Evolutionary conservation across 2,888 invertebrate genomes (phyloP).

Genomic region (Temnothorax unifasciatus): DNA sequence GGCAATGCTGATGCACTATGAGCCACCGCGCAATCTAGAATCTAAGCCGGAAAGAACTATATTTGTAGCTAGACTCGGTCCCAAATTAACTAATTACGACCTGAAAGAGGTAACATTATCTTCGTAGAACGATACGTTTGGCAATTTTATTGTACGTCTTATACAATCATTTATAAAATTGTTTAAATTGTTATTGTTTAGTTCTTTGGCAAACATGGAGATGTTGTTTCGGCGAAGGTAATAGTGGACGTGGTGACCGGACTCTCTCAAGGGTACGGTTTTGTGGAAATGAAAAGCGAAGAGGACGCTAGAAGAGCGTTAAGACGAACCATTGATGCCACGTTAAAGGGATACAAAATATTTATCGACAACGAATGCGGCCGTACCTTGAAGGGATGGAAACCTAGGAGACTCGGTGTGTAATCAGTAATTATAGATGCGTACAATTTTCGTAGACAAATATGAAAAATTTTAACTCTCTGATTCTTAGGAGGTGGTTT

Average conservation of each 20-base stretch:
- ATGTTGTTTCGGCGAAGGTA: conserved; percentile 87
- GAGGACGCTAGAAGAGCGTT: conserved; percentile 89
- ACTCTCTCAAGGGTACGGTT: conserved; percentile 93
- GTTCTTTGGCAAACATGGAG: conserved; percentile 90
- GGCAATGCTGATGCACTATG: conserved; percentile 90
- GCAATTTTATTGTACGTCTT: neutral
- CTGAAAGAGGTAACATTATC: conserved; percentile 83
- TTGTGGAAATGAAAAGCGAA: conserved; percentile 92
- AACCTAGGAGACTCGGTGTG: conserved; percentile 91
- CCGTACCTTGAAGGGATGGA: conserved; percentile 92
- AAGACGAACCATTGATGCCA: conserved; percentile 88
- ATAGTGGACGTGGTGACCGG: conserved; percentile 94
- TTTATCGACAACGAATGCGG: conserved; percentile 93
- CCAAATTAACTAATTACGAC: conserved; percentile 89
- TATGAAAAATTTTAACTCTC: neutral
- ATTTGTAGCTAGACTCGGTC: conserved; percentile 92
- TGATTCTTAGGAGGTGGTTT: conserved; percentile 91
- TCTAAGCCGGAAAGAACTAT: conserved; percentile 91
- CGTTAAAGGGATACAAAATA: conserved; percentile 90
- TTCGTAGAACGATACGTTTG: neutral
- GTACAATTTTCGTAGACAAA: neutral
- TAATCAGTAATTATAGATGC: neutral
- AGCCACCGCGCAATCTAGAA: conserved; percentile 89
- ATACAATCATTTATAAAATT: neutral
- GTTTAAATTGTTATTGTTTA: conserved; percentile 86